Base-by-base conservation (phyloP, 2,888 invertebrate species). In the Diplolepis rosae region DNA sequence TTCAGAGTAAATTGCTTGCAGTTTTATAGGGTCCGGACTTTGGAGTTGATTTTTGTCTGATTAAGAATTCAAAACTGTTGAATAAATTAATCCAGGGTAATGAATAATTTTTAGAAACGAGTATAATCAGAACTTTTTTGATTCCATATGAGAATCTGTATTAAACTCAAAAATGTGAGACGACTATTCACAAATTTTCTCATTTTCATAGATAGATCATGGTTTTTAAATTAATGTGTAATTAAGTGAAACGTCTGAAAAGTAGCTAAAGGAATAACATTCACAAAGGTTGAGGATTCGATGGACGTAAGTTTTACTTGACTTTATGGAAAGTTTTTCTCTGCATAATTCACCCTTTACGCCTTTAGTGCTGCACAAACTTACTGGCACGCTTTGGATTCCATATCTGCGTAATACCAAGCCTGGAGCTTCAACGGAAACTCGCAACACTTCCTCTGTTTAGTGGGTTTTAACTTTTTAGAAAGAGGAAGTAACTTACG, bases 271-370 rank as follows among this genome's bases (percentile, higher is more conserved):
- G 9, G 6, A 15, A 15, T n/a, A 15, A 18, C 7, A 15, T 54
- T 54, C 4, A 0, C 4, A 35, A 69, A 50, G 30, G 50, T 50
- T 61, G 13, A 24, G 65, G 50, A 69, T 65, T 69, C 48, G 48
- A 51, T 51, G 13, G 32, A 18, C 32, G 27, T 28, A n/a, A 15
- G 42, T 13, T 9, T 48, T 69, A 50, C 30, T 32, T 32, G 24
- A 61, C 35, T 69, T 69, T 65, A 65, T 35, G 51, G 39, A 35
- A 65, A 65, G 65, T 69, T 69, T 69, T 18, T 13, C 30, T 13
- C 18, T 32, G 61, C 22, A 48, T 45, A 48, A 28, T 51, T 42
- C 61, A 51, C 65, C 22, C 39, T 27, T 24, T 15, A 13, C 22
- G 22, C 50, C n/a, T 30, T 30, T 28, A 32, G 35, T 27, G 22